Base-by-base conservation (phyloP, 2,888 invertebrate species). In the Branchellion lobata region DNA sequence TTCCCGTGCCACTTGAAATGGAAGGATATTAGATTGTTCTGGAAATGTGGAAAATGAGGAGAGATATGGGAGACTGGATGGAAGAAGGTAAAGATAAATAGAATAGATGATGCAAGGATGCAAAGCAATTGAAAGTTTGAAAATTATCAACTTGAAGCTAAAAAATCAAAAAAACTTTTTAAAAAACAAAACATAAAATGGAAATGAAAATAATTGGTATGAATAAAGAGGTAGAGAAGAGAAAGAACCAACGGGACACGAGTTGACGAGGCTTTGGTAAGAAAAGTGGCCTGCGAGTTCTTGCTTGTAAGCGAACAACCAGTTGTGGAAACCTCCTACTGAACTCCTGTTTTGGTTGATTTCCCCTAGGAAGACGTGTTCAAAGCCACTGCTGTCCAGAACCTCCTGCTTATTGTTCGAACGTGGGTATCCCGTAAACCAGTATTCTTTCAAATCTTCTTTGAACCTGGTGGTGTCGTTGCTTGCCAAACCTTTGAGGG, bases 341-440 rank as follows among this genome's bases (percentile, higher is more conserved):
- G 53, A 31, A 68, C 91, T 91, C 83, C 92, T 91, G 1, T 75
- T 53, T 3, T 18, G 61, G 86, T 93, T 94, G 0, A 93, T 89
- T 90, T 96, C 96, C 0, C 94, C 93, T 1, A 95, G 90, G 87
- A 96, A 95, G 31, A 95, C 91, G 85, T 96, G 96, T 87, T 96
- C 96, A 86, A 96, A 96, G 0, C 94, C 96, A 57, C 93, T 93
- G 84, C 95, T 95, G 81, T 95, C 93, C 31, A 93, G 91, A 91
- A 2, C 83, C 90, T 2, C 84, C 91, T 5, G 21, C 8, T 8
- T 5, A n/a, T n/a, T n/a, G 90, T 40, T 93, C 92, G 84, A 84
- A 0, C 86, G 83, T 0, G 84, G 80, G 86, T 94, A 96, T 83
- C 93, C 90, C 40, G 91, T 92, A 83, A 90, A 90, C 90, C 90